These are phyloP conservation scores for Phycodurus eques DNA, from an alignment of 2,113 vertebrate species.

Conservation along the genomic window DNA sequence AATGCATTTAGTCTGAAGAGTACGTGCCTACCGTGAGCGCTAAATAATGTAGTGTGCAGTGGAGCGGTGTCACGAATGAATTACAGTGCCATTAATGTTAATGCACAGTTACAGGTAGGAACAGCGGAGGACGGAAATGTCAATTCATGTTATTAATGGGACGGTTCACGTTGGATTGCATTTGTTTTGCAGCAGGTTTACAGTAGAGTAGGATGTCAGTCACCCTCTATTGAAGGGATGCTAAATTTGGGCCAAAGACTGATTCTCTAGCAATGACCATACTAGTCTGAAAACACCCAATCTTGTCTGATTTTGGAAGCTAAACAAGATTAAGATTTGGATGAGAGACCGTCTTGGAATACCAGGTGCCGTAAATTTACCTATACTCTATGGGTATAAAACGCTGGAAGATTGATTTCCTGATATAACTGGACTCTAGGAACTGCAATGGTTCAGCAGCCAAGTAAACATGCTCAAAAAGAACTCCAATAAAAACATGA, in stretches of 20 bases:
- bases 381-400: neutral
- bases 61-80: constrained; percentile 1
- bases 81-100: constrained; percentile 16
- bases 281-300: too few relatives aligned
- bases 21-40: constrained; percentile 11
- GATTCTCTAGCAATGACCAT: neutral
- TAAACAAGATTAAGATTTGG: neutral
- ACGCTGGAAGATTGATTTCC: neutral
- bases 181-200: constrained; percentile 6
- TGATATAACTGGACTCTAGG: neutral
- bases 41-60: constrained; percentile 43
- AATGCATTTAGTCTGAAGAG: constrained; percentile 15
- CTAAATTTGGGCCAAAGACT: neutral
- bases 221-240: constrained; percentile 3
- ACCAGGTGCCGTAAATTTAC: neutral
- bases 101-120: constrained; percentile 7
- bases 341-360: neutral
- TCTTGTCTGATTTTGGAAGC: neutral
- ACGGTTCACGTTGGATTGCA: neutral
- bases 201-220: constrained; percentile 9
- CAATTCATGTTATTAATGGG: constrained; percentile 9
- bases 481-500: neutral
- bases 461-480: neutral
- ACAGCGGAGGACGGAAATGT: constrained; percentile 5
- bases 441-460: neutral